A percentile compares a stretch with the other conserved stretches of the same genome.
These are phyloP conservation scores for Phlogophora meticulosa DNA, from an alignment of 2,888 invertebrate species.

Conservation along the genomic window DNA sequence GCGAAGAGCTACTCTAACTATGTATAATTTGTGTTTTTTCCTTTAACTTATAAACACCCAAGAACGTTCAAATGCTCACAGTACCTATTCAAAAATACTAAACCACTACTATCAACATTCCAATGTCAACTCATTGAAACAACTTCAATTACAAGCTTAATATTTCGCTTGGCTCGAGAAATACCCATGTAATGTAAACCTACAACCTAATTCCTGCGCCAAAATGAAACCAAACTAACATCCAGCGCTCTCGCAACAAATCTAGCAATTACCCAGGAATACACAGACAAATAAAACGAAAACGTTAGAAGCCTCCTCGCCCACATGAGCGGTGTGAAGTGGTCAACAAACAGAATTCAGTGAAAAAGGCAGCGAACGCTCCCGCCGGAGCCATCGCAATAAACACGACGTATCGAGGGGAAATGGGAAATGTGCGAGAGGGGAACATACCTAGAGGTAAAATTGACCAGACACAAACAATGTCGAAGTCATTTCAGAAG, in stretches of 20 bases:
- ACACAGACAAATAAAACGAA: constrained; percentile 22
- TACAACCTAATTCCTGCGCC: constrained; percentile 1
- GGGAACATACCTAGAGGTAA: constrained; percentile 41
- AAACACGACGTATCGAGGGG: constrained; percentile 68
- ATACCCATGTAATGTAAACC: not conserved
- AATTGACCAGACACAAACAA: constrained; percentile 5
- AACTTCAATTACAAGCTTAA: not conserved
- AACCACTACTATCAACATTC: not conserved
- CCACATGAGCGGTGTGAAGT: constrained; percentile 51
- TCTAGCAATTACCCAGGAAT: constrained; percentile 42
- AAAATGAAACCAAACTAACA: constrained; percentile 7
- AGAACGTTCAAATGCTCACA: too few relatives aligned
- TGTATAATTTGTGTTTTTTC: too few relatives aligned
- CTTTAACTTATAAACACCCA: too few relatives aligned
- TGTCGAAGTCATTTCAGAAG: not conserved
- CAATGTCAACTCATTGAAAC: not conserved
- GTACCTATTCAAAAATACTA: not conserved
- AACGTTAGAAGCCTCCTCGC: constrained; percentile 29
- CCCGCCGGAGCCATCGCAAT: constrained; percentile 76
- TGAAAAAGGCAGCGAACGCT: constrained; percentile 69
- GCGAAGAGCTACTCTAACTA: too few relatives aligned
- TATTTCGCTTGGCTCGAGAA: not conserved
- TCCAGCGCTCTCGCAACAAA: constrained; percentile 1
- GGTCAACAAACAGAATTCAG: constrained; percentile 67
- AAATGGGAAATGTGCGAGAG: constrained; percentile 52